Percentiles rank a stretch among this genome's conserved stretches.
Evolutionary conservation across 2,113 vertebrate genomes (phyloP).

Genomic region (Albula goreensis): DNA sequence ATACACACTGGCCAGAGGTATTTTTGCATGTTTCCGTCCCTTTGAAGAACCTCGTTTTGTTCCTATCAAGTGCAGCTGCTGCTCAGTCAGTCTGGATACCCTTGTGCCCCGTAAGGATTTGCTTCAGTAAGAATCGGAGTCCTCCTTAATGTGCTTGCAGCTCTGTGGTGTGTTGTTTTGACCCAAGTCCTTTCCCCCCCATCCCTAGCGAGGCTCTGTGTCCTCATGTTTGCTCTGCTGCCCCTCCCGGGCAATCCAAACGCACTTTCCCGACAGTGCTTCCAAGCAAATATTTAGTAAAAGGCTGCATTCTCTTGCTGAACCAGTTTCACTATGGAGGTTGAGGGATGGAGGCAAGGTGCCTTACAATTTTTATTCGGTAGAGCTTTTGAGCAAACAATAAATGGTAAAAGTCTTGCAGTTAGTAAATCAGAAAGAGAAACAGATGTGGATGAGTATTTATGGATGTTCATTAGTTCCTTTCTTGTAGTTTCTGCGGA

Average conservation of each 20-base stretch:
- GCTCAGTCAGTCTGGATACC: slow-evolving; percentile 35
- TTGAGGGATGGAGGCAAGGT: neutral
- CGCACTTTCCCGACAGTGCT: slow-evolving; percentile 29
- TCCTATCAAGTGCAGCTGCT: slow-evolving; percentile 22
- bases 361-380: neutral
- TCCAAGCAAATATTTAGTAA: slow-evolving; percentile 25
- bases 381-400: neutral
- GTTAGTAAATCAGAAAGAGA: neutral
- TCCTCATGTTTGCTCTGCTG: slow-evolving; percentile 31
- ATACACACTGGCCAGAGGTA: neutral
- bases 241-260: slow-evolving; percentile 30
- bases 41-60: neutral
- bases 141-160: slow-evolving; percentile 17
- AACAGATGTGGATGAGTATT: neutral
- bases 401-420: neutral
- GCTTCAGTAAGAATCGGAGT: slow-evolving; percentile 12
- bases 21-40: neutral
- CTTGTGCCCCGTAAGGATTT: slow-evolving; percentile 20
- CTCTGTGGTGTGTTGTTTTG: slow-evolving; percentile 2
- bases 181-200: neutral
- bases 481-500: neutral
- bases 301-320: slow-evolving; percentile 27
- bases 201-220: slow-evolving; percentile 20
- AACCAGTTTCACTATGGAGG: slow-evolving; percentile 2
- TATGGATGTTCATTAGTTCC: neutral